These are phyloP conservation scores for Sylvicola fuscatus DNA, from an alignment of 2,888 invertebrate species.

Conservation along the genomic window DNA sequence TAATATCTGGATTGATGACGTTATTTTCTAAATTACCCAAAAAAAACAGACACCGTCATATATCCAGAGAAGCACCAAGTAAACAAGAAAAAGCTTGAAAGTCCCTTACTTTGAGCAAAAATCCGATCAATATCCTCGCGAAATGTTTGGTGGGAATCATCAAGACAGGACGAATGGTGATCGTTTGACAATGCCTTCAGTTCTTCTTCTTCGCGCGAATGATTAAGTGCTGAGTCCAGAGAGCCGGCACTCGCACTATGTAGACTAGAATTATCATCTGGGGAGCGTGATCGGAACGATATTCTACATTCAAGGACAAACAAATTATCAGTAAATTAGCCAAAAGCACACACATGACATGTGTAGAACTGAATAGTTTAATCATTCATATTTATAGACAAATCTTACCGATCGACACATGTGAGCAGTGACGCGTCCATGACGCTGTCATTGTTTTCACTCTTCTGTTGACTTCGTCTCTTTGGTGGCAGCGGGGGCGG, in stretches of 20 bases:
- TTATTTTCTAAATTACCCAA: too few relatives aligned
- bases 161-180: slow-evolving; percentile 9
- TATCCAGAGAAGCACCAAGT: too few relatives aligned
- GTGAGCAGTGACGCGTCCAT: slow-evolving; percentile 28
- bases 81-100: too few relatives aligned
- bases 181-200: slow-evolving; percentile 23
- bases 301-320: slow-evolving; percentile 21
- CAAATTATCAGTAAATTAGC: too few relatives aligned
- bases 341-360: too few relatives aligned
- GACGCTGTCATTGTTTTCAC: slow-evolving; percentile 21
- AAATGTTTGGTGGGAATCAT: slow-evolving; percentile 18
- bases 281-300: slow-evolving; percentile 54
- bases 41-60: too few relatives aligned
- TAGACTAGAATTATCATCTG: slow-evolving; percentile 46
- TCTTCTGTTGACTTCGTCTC: slow-evolving; percentile 30
- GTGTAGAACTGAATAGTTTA: too few relatives aligned
- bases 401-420: too few relatives aligned
- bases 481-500: slow-evolving; percentile 67
- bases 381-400: too few relatives aligned
- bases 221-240: slow-evolving; percentile 70
- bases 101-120: slow-evolving; percentile 19
- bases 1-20: too few relatives aligned
- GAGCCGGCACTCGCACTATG: slow-evolving; percentile 56
- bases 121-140: slow-evolving; percentile 13
- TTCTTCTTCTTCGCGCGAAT: slow-evolving; percentile 66